Evolutionary conservation across 2,113 vertebrate genomes (phyloP).

Genomic region (Austrofundulus limnaeus): DNA sequence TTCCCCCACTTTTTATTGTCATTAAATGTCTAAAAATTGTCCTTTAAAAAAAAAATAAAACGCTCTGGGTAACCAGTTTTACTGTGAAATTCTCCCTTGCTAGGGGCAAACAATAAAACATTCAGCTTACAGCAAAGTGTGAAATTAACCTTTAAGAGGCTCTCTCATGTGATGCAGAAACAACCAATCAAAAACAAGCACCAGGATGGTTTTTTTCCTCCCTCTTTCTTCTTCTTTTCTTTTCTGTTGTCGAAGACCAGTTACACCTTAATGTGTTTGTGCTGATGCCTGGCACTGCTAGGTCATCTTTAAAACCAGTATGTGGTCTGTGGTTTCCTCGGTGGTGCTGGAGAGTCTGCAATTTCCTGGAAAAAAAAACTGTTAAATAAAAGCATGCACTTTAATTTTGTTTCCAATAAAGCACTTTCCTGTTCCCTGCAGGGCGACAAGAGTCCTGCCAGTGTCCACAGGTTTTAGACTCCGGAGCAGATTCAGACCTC

Average conservation of each 20-base stretch:
- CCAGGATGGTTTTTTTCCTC: not conserved
- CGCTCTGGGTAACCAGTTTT: not conserved
- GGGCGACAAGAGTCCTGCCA: not conserved
- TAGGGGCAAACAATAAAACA: conserved; percentile 1
- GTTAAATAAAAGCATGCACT: conserved; percentile 1
- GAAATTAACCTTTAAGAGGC: not conserved
- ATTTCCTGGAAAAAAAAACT: conserved; percentile 12
- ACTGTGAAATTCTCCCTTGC: not conserved
- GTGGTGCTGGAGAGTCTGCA: not conserved
- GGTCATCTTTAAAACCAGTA: not conserved
- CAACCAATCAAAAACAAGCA: not conserved
- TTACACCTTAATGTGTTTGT: not conserved
- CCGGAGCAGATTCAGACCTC: not conserved
- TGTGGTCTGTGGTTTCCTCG: not conserved
- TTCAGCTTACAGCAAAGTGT: not conserved
- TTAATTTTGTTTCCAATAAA: conserved; percentile 8
- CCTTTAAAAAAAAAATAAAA: not conserved
- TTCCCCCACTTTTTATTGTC: conserved; percentile 10
- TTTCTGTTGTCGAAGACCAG: not conserved
- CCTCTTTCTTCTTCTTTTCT: no score
- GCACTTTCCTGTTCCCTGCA: not conserved
- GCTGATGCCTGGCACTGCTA: not conserved
- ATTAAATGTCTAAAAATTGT: not conserved
- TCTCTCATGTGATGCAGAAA: conserved; percentile 1
- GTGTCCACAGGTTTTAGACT: not conserved